Evolutionary conservation across 2,888 invertebrate genomes (phyloP), one percentile per base, ranked within the genome.

Genomic region (Mimas tiliae): DNA sequence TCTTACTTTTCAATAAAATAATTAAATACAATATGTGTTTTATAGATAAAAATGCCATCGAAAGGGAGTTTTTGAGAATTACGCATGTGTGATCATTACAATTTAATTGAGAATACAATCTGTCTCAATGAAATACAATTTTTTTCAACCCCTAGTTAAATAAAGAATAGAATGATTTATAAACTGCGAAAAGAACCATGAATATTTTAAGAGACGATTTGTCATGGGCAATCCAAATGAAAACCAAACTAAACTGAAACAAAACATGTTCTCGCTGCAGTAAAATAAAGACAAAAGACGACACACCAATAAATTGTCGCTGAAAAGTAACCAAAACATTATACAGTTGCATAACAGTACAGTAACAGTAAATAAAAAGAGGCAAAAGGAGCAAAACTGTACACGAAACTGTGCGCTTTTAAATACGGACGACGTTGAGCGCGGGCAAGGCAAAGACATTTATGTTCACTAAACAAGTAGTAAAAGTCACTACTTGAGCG

Each of bases 381-480:
- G 81, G 85, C 82, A 90, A 91, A 90, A 90, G 85, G 88, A 91
- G 84, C 86, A 91, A 87, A 91, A 88, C 88, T 85, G 84, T 83
- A 87, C 89, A 90, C 90, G 90, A 92, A 91, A 93, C 90, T 88
- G 88, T 89, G 89, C 89, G 91, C 92, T 93, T 93, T 93, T 93
- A 93, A 93, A 93, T 93, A 93, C 92, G 92, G 89, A 83, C 88
- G 91, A 92, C 88, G 90, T 88, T 88, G 87, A 89, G 86, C 90
- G 86, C 89, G 92, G 89, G 91, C 84, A 92, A 93, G 89, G 92
- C 92, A 92, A 92, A 94, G 94, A 94, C 94, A 93, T 94, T 94
- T 94, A 94, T 94, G 94, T 94, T 92, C 94, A 93, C 94, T 94
- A 94, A 94, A 94, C 94, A 94, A 94, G 94, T 94, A 94, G 94